Evolutionary conservation across 2,888 invertebrate species (phyloP), one percentile per base, ranked within the genome.

Genomic region (Penaeus monodon): DNA sequence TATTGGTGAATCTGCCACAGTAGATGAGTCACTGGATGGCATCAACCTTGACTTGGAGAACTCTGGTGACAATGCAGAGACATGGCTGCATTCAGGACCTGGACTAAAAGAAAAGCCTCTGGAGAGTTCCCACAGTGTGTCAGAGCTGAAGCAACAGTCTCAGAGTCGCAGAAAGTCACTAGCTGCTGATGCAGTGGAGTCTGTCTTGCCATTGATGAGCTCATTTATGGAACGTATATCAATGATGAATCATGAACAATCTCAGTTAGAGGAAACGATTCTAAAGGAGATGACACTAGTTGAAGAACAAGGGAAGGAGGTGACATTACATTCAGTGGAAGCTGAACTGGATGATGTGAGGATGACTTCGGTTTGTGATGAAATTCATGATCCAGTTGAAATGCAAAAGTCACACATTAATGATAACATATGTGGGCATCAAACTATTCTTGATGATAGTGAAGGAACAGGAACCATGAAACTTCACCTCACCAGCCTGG

Each of bases 1-100:
- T 57, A 22, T n/a, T 49, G 57, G 27, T 20, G 49, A 49, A 24
- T n/a, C n/a, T 12, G 44, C 3, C 44, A 6, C 24, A 2, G 20
- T n/a, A 1, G 77, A 77, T 12, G 77, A 77, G 57, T n/a, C 57
- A 27, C n/a, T 77, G 24, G 57, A 77, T 77, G 77, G 57, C 38
- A 77, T 77, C n/a, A 77, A 77, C 57, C 24, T 77, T 12, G n/a
- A 49, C 24, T 57, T 77, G 49, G 77, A 38, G 17, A 57, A 33
- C 29, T 27, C 27, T 73, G n/a, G 29, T 20, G 20, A 24, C n/a
- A 27, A 20, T 27, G 33, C 73, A 73, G 73, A 73, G 73, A 73
- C 29, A 8, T 73, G 29, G 20, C 73, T 38, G 24, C 20, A 44
- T 12, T 24, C 74, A 76, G 74, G 29, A 38, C 20, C n/a, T n/a